Conservation (phyloP, 2,888 invertebrate genomes). For the Hirtodrosophila cameraria region DNA sequence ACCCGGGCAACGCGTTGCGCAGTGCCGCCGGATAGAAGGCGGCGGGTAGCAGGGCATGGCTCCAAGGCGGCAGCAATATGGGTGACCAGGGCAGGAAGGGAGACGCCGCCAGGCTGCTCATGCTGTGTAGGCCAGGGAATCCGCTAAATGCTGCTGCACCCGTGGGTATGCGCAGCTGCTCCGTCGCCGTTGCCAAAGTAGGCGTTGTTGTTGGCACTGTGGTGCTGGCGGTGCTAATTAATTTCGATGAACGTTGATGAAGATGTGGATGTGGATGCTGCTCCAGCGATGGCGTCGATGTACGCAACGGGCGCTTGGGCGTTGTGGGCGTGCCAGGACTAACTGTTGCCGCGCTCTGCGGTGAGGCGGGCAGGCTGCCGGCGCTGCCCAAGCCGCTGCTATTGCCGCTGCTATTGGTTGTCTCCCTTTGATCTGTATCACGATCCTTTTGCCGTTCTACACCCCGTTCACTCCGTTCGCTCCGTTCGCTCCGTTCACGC, state of each 20-base stretch:
- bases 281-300: slow-evolving; percentile 71
- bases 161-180: slow-evolving; percentile 81
- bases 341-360: slow-evolving; percentile 57
- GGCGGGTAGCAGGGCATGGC: slow-evolving; percentile 88
- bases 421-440: slow-evolving; percentile 28
- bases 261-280: no score
- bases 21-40: slow-evolving; percentile 90
- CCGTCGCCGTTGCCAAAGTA: slow-evolving; percentile 60
- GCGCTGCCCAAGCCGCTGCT: slow-evolving; percentile 70
- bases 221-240: slow-evolving; percentile 69
- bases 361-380: slow-evolving; percentile 59
- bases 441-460: slow-evolving; percentile 37
- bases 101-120: slow-evolving; percentile 85
- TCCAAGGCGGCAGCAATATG: slow-evolving; percentile 89
- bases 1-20: slow-evolving; percentile 90
- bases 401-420: slow-evolving; percentile 53
- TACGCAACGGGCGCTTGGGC: slow-evolving; percentile 67
- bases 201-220: slow-evolving; percentile 69
- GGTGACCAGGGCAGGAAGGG: slow-evolving; percentile 91
- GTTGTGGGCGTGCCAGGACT: slow-evolving; percentile 68
- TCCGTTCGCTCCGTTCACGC: slow-evolving; percentile 25
- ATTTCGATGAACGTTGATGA: slow-evolving; percentile 34
- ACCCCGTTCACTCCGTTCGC: slow-evolving; percentile 29
- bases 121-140: slow-evolving; percentile 79
- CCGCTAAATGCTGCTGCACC: slow-evolving; percentile 82